phyloP scores from a whole-genome alignment of 2,888 invertebrate genomes.

The Tenthredo livida region DNA sequence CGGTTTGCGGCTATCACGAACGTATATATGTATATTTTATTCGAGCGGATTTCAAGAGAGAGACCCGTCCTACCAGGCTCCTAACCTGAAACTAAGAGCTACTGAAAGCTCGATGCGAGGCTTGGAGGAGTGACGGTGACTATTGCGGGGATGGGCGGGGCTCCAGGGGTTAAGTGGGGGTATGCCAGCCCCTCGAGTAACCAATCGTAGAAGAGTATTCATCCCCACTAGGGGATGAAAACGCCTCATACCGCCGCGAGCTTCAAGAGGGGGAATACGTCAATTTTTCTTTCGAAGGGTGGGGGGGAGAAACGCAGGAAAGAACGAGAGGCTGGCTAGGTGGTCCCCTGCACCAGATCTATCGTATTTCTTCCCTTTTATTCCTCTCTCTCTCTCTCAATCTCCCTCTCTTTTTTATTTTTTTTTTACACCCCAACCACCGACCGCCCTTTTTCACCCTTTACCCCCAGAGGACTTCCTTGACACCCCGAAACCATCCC shows the following conservation, averaged over 20 bases:
- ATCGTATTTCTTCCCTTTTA: slow-evolving; percentile 70
- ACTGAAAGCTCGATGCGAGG: slow-evolving; percentile 76
- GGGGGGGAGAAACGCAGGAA: slow-evolving; percentile 66
- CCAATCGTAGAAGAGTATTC: slow-evolving; percentile 71
- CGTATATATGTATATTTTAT: slow-evolving; percentile 21
- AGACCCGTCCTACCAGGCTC: slow-evolving; percentile 78
- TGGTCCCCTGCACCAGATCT: slow-evolving; percentile 75
- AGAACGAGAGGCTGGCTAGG: slow-evolving; percentile 77
- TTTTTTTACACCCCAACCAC: slow-evolving; percentile 49
- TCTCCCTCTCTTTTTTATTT: slow-evolving; percentile 62
- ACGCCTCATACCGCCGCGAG: slow-evolving; percentile 67
- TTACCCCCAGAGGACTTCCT: slow-evolving; percentile 36
- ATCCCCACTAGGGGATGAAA: slow-evolving; percentile 73
- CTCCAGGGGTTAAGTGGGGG: slow-evolving; percentile 67
- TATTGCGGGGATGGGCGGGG: slow-evolving; percentile 70
- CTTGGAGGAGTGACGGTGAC: slow-evolving; percentile 74
- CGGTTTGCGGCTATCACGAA: slow-evolving; percentile 31
- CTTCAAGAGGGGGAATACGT: slow-evolving; percentile 56
- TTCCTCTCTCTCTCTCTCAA: slow-evolving; percentile 59
- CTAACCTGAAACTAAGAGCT: slow-evolving; percentile 79
- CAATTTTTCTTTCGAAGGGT: slow-evolving; percentile 43
- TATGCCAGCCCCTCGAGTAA: slow-evolving; percentile 66
- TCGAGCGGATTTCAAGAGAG: slow-evolving; percentile 65
- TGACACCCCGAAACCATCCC: slow-evolving; percentile 55
- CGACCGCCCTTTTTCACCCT: slow-evolving; percentile 46